Percentiles rank a stretch among this genome's conserved stretches.
These are phyloP conservation scores for Drosophila trapezifrons DNA, from an alignment of 1,140 invertebrate species.

Conservation along the genomic window DNA sequence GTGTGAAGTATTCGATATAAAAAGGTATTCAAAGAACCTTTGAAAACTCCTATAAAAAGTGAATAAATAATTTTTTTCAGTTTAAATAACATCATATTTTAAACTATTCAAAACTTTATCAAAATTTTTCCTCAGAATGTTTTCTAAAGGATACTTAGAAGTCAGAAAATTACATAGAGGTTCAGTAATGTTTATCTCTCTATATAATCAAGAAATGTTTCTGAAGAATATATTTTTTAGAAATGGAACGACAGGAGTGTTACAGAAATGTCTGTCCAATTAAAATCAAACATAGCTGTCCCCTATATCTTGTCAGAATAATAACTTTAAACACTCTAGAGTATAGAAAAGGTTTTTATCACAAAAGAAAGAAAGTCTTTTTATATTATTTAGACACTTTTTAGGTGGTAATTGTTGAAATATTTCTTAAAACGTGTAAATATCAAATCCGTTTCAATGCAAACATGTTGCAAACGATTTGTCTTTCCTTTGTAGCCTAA, in stretches of 20 bases:
- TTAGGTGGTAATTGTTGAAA: neutral
- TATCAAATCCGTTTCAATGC: neutral
- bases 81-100: too few relatives aligned
- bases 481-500: constrained; percentile 11
- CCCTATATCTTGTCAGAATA: neutral
- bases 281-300: too few relatives aligned
- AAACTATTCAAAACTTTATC: too few relatives aligned
- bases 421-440: neutral
- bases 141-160: neutral
- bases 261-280: too few relatives aligned
- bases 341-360: too few relatives aligned
- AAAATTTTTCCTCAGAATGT: neutral
- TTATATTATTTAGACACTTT: neutral
- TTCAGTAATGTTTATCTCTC: neutral
- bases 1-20: neutral
- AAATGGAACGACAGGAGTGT: neutral
- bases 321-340: neutral
- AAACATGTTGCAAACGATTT: constrained; percentile 1
- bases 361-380: too few relatives aligned
- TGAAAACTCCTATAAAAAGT: neutral
- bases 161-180: too few relatives aligned
- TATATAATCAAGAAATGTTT: neutral
- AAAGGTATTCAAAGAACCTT: neutral
- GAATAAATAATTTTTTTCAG: neutral
- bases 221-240: neutral